These are phyloP conservation scores for Megamerina dolium DNA, from an alignment of 2,888 invertebrate species.

Conservation along the genomic window DNA sequence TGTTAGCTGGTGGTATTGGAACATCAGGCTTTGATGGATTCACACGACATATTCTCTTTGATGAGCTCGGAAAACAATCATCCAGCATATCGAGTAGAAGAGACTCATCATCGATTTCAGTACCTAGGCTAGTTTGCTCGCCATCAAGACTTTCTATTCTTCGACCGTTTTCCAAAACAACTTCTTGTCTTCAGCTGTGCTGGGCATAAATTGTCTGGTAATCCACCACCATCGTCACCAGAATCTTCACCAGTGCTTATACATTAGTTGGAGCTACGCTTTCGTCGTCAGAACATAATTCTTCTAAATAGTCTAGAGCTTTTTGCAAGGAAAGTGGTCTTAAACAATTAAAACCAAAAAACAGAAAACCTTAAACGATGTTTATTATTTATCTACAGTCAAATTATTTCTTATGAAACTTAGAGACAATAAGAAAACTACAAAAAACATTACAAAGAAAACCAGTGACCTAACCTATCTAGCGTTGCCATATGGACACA, in stretches of 20 bases:
- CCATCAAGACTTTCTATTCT: neutral
- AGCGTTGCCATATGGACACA: conserved; percentile 8
- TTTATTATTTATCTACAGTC: too few relatives aligned
- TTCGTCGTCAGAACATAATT: conserved; percentile 2
- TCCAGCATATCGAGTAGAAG: neutral
- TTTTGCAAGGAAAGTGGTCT: neutral
- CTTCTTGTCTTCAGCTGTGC: conserved; percentile 5
- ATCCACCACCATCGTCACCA: conserved; percentile 3
- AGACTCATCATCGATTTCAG: neutral
- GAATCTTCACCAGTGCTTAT: conserved; percentile 1
- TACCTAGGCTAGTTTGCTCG: neutral
- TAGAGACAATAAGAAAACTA: neutral
- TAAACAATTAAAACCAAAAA: neutral
- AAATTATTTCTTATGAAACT: too few relatives aligned
- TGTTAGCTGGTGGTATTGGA: conserved; percentile 8
- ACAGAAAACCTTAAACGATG: neutral
- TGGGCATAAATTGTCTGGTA: too few relatives aligned
- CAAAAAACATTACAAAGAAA: neutral
- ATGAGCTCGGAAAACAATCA: conserved; percentile 7
- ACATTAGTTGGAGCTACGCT: conserved; percentile 2
- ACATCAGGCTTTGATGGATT: conserved; percentile 4
- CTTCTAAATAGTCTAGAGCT: conserved; percentile 3
- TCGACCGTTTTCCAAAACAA: neutral
- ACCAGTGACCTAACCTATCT: conserved; percentile 5
- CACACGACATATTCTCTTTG: conserved; percentile 6